These are phyloP conservation scores for Cichlasoma orientale DNA, from an alignment of 2,797 vertebrate genomes.

Conservation along the genomic window DNA sequence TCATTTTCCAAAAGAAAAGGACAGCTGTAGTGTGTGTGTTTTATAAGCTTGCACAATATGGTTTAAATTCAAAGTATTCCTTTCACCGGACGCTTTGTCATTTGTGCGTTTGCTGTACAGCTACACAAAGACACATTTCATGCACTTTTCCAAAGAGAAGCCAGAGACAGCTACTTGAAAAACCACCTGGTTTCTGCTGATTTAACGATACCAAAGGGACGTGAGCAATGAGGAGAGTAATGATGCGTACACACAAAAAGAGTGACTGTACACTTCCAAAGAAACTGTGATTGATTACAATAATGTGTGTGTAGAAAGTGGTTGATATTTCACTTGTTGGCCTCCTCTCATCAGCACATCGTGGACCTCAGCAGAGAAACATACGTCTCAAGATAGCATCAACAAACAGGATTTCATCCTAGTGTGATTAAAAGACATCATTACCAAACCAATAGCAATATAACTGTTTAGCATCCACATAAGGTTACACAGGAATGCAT, in stretches of 20 bases:
- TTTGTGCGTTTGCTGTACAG: constrained; percentile 8
- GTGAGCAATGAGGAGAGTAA: constrained; percentile 10
- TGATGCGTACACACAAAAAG: background rate
- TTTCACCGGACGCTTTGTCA: constrained; percentile 6
- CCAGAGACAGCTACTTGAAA: constrained; percentile 16
- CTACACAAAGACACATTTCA: constrained; percentile 9
- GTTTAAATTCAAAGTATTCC: constrained; percentile 3
- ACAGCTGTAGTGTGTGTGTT: background rate
- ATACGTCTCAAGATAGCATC: background rate
- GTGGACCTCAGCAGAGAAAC: background rate
- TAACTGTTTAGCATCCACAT: constrained; percentile 3
- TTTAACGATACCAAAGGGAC: constrained; percentile 24
- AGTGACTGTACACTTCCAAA: background rate
- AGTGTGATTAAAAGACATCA: background rate
- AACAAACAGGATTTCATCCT: background rate
- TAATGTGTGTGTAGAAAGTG: background rate
- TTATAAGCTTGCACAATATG: background rate
- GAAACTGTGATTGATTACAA: background rate
- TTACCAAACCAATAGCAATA: background rate
- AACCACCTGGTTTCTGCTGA: constrained; percentile 25
- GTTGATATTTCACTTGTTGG: constrained; percentile 10
- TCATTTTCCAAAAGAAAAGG: background rate
- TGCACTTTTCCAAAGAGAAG: background rate
- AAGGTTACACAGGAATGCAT: background rate
- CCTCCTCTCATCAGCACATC: background rate